Conservation (phyloP, 2,113 vertebrate genomes). For the Jacana jacana region DNA sequence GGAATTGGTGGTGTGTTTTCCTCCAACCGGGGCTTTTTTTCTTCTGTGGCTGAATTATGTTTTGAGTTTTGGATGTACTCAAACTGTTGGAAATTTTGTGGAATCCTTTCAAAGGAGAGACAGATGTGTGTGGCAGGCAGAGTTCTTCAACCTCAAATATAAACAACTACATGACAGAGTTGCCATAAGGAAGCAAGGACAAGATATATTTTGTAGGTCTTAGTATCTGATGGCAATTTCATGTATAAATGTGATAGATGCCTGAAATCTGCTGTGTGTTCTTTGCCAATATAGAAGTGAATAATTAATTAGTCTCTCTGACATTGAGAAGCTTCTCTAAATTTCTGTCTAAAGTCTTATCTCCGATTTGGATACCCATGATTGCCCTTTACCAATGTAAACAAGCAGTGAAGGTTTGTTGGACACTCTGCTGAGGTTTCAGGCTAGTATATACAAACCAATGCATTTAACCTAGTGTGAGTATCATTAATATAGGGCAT, state of each 20-base stretch:
- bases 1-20: neutral
- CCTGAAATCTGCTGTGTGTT: neutral
- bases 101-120: neutral
- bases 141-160: neutral
- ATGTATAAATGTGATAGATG: neutral
- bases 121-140: neutral
- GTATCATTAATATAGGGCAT: accelerated
- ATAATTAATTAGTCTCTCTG: neutral
- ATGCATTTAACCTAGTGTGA: neutral
- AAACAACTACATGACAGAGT: neutral
- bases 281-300: neutral
- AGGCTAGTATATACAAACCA: neutral
- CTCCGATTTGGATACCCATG: neutral
- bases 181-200: neutral
- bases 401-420: neutral
- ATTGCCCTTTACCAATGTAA: neutral
- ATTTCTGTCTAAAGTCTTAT: neutral
- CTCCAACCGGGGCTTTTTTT: neutral
- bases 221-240: neutral
- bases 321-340: neutral
- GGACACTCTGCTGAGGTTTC: neutral
- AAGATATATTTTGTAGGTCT: neutral
- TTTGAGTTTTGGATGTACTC: neutral
- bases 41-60: neutral
- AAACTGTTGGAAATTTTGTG: neutral